Conservation (phyloP, 2,797 vertebrate species). For the Sebastiscus tertius region DNA sequence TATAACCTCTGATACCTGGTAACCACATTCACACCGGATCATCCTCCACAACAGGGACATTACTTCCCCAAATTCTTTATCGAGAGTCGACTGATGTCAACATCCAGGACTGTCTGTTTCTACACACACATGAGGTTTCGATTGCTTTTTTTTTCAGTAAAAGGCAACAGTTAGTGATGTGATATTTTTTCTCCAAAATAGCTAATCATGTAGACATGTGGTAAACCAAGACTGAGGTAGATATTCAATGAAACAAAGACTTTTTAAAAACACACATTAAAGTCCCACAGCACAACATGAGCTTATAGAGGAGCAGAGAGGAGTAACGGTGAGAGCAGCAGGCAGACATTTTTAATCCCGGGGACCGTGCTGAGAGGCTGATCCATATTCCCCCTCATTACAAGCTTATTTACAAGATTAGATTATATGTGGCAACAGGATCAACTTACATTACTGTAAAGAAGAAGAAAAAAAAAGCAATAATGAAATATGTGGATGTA, state of each 20-base stretch:
- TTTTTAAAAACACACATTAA: slow-evolving; percentile 45
- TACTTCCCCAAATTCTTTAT: not conserved
- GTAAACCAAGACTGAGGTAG: slow-evolving; percentile 82
- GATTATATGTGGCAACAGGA: slow-evolving; percentile 59
- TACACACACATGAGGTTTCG: slow-evolving; percentile 28
- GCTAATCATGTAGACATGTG: slow-evolving; percentile 51
- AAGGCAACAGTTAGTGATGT: slow-evolving; percentile 58
- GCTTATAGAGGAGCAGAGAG: slow-evolving; percentile 40
- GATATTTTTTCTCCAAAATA: slow-evolving; percentile 16
- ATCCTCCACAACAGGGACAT: slow-evolving; percentile 10
- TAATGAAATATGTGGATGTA: slow-evolving; percentile 22
- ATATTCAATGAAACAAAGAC: slow-evolving; percentile 61
- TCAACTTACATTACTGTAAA: slow-evolving; percentile 44
- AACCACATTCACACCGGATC: slow-evolving; percentile 34
- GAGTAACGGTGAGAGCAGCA: slow-evolving; percentile 57
- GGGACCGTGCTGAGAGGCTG: slow-evolving; percentile 59
- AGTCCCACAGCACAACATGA: slow-evolving; percentile 44
- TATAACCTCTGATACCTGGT: slow-evolving; percentile 57
- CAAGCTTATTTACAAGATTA: slow-evolving; percentile 72
- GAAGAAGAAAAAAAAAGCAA: slow-evolving; percentile 2
- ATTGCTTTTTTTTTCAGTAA: slow-evolving; percentile 27
- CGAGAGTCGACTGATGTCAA: not conserved
- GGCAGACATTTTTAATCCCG: slow-evolving; percentile 64
- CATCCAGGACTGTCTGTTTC: slow-evolving; percentile 10
- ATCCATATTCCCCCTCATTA: slow-evolving; percentile 62